phyloP scores from a whole-genome alignment of 2,888 invertebrate genomes.

The Tenthredo scrophulariae region DNA sequence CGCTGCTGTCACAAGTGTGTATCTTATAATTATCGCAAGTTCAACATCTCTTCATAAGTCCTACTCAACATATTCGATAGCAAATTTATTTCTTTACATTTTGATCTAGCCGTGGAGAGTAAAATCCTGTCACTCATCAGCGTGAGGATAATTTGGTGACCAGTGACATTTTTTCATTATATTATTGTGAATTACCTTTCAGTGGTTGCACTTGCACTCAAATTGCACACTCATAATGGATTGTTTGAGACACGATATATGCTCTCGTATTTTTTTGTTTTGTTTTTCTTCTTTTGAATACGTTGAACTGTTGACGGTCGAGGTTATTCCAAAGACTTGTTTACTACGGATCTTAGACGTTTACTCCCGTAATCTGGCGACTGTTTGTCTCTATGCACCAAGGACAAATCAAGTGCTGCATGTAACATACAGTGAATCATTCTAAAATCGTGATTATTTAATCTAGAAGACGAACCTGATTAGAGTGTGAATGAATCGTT shows the following conservation, averaged over 20 bases:
- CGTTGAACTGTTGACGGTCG: not conserved
- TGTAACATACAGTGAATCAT: not conserved
- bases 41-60: not conserved
- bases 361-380: not conserved
- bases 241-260: not conserved
- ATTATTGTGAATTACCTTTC: not conserved
- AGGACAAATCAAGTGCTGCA: not conserved
- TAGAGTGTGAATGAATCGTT: not conserved
- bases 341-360: not conserved
- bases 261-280: not conserved
- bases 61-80: not conserved
- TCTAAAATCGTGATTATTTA: not conserved
- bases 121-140: not conserved
- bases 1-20: conserved; percentile 66
- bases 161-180: not conserved
- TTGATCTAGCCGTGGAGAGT: not conserved
- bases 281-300: not conserved
- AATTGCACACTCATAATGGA: no score
- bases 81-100: not conserved
- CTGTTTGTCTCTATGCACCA: not conserved
- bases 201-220: no score
- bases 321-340: not conserved
- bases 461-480: not conserved
- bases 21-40: not conserved
- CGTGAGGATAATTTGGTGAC: not conserved